Base-by-base conservation (phyloP, 1,140 invertebrate genomes). In the Dendrolimus kikuchii region DNA sequence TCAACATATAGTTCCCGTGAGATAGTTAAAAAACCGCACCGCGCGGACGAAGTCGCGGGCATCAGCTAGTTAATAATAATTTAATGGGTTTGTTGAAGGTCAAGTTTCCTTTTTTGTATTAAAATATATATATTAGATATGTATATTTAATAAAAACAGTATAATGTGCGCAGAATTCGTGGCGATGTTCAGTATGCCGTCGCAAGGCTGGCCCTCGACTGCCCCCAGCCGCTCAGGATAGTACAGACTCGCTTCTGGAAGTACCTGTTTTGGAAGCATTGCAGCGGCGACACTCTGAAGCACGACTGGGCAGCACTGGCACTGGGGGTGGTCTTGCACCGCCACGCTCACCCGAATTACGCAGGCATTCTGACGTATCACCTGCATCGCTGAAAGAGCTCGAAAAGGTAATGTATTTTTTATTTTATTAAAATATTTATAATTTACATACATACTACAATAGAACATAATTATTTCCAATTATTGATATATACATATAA, bases 301-400 rank as follows among this genome's bases (percentile, higher is more conserved):
- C 92, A 2, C 90, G 93, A 60, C 89, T 95, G 5, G 91, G 93
- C 50, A 88, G 89, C 23, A 86, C 87, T 4, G 81, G 83, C 7
- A 67, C 88, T 23, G 89, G 89, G 39, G 81, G 83, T 9, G 88
- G 82, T 7, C 79, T 95, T 8, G 93, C 93, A 6, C 94, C 94
- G 7, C 94, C 94, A 0, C 86, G 94, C 38, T 94, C 92, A 57
- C 93, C 94, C 0, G 94, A 95, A 66, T 79, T 94, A 1, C 82
- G 94, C 1, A 85, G 94, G 41, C 94, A 95, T 68, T 95, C 93
- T 1, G 94, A 95, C 59, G 94, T 95, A 0, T 95, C 94, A 9
- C 93, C 94, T 0, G 94, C 94, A 0, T 95, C 93, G 41, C 84
- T 95, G 5, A 95, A 95, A 71, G 94, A 95, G 81, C 86, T 95